phyloP scores from a whole-genome alignment of 2,113 vertebrate genomes.

The Alces alces region DNA sequence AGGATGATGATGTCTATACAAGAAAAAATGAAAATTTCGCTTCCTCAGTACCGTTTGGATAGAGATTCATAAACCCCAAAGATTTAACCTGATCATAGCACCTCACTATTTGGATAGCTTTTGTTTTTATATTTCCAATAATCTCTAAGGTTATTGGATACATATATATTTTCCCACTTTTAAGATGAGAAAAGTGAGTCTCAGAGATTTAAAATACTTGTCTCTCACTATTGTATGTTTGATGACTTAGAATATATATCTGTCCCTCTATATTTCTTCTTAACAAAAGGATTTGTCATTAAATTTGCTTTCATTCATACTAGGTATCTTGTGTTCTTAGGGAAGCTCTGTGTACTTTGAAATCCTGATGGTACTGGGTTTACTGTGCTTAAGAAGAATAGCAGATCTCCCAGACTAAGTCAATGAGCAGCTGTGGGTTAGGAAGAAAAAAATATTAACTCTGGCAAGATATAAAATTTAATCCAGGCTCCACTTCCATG shows the following conservation, averaged over 20 bases:
- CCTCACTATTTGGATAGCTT: neutral
- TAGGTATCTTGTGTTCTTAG: neutral
- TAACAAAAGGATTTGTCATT: neutral
- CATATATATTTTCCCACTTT: neutral
- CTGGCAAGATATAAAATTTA: neutral
- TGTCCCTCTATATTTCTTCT: neutral
- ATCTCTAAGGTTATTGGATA: neutral
- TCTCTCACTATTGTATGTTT: neutral
- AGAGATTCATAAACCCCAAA: neutral
- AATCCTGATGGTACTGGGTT: neutral
- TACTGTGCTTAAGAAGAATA: neutral
- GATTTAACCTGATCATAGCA: neutral
- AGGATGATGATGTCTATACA: neutral
- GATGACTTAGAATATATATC: rapidly evolving
- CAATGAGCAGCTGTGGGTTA: neutral
- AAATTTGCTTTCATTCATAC: neutral
- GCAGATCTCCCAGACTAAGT: rapidly evolving
- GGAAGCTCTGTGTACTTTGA: neutral
- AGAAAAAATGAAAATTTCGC: neutral
- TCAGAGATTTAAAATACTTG: neutral
- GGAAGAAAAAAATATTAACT: neutral
- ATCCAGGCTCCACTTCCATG: neutral
- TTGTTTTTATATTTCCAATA: neutral
- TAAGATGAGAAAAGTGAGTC: neutral
- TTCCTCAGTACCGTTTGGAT: neutral